A percentile compares a stretch with the other conserved stretches of the same genome.
phyloP scores from a whole-genome alignment of 1,140 invertebrate genomes.

The Gyrodactylus bullatarudis region DNA sequence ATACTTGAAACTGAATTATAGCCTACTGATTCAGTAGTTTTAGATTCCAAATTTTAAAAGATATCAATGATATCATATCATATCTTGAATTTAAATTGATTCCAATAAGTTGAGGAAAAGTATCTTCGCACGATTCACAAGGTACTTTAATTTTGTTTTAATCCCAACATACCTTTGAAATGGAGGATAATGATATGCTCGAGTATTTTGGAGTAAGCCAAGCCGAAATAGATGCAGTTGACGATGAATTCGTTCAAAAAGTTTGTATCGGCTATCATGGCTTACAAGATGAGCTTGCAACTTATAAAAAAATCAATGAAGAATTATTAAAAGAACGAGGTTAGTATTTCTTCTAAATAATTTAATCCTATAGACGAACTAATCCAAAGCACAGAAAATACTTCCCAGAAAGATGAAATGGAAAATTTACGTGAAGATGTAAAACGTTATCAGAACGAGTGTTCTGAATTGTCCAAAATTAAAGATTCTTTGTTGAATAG shows the following conservation, averaged over 20 bases:
- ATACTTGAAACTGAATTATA: too few relatives aligned
- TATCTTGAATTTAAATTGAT: too few relatives aligned
- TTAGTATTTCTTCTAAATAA: background rate
- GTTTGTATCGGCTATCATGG: background rate
- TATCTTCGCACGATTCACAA: too few relatives aligned
- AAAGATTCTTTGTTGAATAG: background rate
- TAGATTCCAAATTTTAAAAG: too few relatives aligned
- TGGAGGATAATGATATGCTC: background rate
- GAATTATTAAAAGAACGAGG: background rate
- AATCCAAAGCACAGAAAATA: background rate
- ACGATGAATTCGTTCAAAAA: background rate
- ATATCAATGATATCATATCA: too few relatives aligned
- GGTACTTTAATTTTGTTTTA: too few relatives aligned
- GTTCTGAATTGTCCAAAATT: background rate
- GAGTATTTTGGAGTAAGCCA: background rate
- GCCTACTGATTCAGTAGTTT: too few relatives aligned
- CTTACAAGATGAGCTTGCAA: background rate
- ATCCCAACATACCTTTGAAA: too few relatives aligned
- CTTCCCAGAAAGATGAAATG: background rate
- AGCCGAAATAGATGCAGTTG: background rate
- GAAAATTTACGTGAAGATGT: background rate
- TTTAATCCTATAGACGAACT: background rate
- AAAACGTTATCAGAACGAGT: background rate
- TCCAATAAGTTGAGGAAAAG: too few relatives aligned
- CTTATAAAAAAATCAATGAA: background rate